Conservation (phyloP, 2,113 vertebrate genomes). For the Pelvicachromis taeniatus region DNA sequence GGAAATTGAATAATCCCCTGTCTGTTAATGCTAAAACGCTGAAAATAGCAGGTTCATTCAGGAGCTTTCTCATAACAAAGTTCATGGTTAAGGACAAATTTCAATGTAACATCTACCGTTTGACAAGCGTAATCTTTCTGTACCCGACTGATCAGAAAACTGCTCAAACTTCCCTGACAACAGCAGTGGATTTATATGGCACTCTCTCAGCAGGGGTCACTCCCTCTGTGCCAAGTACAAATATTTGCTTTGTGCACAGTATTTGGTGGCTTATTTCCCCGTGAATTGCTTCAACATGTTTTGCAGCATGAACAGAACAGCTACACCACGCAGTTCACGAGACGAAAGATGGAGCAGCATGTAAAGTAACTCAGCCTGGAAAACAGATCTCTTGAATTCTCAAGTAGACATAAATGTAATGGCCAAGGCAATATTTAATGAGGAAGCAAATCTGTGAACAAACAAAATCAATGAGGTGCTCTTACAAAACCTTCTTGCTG, state of each 20-base stretch:
- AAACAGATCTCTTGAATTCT: not conserved
- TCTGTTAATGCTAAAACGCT: not conserved
- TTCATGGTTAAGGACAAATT: not conserved
- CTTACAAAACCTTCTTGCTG: not conserved
- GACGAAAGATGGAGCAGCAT: not conserved
- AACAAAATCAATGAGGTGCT: slow-evolving; percentile 1
- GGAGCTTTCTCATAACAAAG: not conserved
- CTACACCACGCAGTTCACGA: not conserved
- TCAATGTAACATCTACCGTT: not conserved
- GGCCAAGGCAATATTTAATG: not conserved
- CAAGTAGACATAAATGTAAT: not conserved
- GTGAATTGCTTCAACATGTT: not conserved
- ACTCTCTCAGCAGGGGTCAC: not conserved
- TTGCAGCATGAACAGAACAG: slow-evolving; percentile 1
- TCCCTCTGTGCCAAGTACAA: not conserved
- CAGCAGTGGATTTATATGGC: not conserved
- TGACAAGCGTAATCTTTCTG: not conserved
- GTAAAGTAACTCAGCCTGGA: not conserved
- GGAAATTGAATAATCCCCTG: not conserved
- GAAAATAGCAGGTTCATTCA: not conserved
- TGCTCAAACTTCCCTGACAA: not conserved
- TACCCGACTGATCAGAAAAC: not conserved
- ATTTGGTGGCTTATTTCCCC: slow-evolving; percentile 9
- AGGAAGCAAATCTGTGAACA: slow-evolving; percentile 8
- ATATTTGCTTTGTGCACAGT: slow-evolving; percentile 3